Evolutionary conservation across 1,140 invertebrate species (phyloP).

Genomic region (Zaprionus ornatus): DNA sequence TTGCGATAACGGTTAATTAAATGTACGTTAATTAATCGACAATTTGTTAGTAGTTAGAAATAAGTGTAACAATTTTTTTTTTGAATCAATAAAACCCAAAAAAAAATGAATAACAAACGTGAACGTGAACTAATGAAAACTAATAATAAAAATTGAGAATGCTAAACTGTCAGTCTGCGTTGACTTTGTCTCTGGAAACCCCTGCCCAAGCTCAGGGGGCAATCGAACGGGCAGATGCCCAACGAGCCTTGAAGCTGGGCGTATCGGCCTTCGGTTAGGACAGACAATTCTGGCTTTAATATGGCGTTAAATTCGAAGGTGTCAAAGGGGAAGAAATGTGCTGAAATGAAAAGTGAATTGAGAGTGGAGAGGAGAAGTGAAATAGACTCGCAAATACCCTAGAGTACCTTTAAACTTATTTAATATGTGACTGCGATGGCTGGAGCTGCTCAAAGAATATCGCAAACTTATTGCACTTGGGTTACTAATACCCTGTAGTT

Average conservation of each 20-base stretch:
- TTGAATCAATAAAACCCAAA: conserved; percentile 70
- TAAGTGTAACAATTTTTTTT: conserved; percentile 76
- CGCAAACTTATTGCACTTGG: neutral
- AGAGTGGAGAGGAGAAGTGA: no score
- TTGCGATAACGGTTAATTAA: conserved; percentile 62
- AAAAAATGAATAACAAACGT: conserved; percentile 38
- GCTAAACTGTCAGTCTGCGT: neutral
- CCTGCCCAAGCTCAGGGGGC: neutral
- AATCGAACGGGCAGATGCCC: neutral
- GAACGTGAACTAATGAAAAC: neutral
- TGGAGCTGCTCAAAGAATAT: neutral
- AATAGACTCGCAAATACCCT: conserved; percentile 7
- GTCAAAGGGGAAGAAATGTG: conserved; percentile 8
- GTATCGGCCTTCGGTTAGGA: neutral
- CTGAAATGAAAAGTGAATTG: neutral
- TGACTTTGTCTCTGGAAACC: neutral
- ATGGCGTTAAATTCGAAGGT: conserved; percentile 35
- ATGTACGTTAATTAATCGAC: conserved; percentile 79
- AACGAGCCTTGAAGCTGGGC: conserved; percentile 55
- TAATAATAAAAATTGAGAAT: neutral
- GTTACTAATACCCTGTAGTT: neutral
- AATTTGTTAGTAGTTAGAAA: conserved; percentile 78
- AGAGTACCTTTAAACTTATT: neutral
- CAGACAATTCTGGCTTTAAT: conserved; percentile 23
- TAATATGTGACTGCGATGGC: neutral